Percentiles rank a stretch among this genome's conserved stretches.
Conservation (phyloP, 1,140 invertebrate species). For the Pseudomyrmex cubaensis region DNA sequence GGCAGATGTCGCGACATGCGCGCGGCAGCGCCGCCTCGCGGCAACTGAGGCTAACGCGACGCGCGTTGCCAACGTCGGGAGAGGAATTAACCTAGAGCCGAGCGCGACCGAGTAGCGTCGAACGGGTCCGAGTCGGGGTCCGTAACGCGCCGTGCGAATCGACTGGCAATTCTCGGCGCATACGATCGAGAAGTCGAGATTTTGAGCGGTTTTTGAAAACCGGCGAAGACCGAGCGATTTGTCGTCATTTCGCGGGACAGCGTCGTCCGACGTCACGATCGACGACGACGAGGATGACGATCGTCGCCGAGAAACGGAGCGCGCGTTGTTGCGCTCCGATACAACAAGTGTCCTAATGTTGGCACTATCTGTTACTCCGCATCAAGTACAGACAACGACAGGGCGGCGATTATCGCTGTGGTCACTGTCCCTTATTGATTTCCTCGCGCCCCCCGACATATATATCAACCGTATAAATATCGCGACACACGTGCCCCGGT, state of each 20-base stretch:
- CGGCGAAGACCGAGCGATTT: too few relatives aligned
- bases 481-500: neutral
- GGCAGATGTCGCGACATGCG: slow-evolving; percentile 7
- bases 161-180: neutral
- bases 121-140: neutral
- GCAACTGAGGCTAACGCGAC: neutral
- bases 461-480: slow-evolving; percentile 20
- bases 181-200: neutral
- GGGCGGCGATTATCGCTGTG: slow-evolving; percentile 9
- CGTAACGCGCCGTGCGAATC: neutral
- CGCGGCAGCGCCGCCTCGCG: slow-evolving; percentile 26
- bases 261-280: neutral
- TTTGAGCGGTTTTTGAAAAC: too few relatives aligned
- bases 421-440: slow-evolving; percentile 36
- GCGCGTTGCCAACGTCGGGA: slow-evolving; percentile 55
- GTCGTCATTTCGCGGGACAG: neutral
- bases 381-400: neutral
- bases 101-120: neutral
- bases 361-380: slow-evolving; percentile 14
- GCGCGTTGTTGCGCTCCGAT: neutral
- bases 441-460: neutral
- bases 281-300: neutral
- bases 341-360: slow-evolving; percentile 3
- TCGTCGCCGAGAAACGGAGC: neutral
- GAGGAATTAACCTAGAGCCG: slow-evolving; percentile 5